Evolutionary conservation across 2,113 vertebrate genomes (phyloP).

Genomic region (Candoia aspera): DNA sequence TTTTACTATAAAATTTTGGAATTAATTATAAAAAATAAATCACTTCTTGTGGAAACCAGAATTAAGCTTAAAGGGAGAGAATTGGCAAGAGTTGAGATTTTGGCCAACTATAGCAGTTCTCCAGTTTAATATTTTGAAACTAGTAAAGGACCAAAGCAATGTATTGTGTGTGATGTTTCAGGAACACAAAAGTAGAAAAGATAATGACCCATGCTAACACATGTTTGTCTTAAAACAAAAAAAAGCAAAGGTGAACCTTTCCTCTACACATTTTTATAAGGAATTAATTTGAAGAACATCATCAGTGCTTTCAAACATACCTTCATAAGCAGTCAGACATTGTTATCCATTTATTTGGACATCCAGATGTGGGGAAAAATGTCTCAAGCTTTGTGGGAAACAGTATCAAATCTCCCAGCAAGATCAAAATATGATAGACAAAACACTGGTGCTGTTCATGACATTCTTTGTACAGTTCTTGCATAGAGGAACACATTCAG

Average conservation of each 20-base stretch:
- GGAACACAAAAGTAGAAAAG: neutral
- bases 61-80: neutral
- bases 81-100: neutral
- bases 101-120: neutral
- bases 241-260: neutral
- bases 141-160: neutral
- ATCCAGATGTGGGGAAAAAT: neutral
- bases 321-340: neutral
- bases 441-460: neutral
- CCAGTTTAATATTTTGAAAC: neutral
- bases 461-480: constrained; percentile 3
- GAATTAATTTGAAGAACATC: neutral
- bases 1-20: no score
- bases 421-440: neutral
- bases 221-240: neutral
- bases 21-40: no score
- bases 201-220: neutral
- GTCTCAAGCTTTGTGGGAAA: neutral
- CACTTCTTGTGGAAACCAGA: no score
- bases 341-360: neutral
- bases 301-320: neutral
- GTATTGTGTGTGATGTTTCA: neutral
- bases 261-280: neutral
- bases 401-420: neutral
- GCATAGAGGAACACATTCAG: neutral